Conservation (phyloP, 2,888 invertebrate species). For the Lasioglossum pauxillum region DNA sequence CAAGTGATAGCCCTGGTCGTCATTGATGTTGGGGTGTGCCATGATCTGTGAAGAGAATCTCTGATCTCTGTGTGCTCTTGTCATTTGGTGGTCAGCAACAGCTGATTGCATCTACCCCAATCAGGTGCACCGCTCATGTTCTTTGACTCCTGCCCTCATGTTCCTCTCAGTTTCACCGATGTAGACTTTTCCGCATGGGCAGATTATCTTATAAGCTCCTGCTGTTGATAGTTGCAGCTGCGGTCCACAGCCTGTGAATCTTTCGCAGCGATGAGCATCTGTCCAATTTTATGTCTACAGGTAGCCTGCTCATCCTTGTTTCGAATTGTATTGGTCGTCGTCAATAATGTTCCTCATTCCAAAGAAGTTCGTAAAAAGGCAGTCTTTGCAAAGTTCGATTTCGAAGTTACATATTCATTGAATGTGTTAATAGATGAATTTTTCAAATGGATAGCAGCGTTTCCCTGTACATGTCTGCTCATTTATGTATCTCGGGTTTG, state of each 20-base stretch:
- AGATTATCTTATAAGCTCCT: background rate
- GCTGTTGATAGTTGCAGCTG: background rate
- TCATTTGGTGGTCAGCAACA: conserved; percentile 4
- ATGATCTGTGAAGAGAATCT: background rate
- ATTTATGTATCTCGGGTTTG: background rate
- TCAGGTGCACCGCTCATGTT: conserved; percentile 2
- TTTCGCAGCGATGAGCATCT: background rate
- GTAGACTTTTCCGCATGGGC: background rate
- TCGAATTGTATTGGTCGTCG: background rate
- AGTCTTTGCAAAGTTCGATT: background rate
- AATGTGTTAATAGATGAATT: background rate
- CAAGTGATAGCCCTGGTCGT: background rate
- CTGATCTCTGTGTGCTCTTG: conserved; percentile 5
- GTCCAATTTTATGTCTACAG: background rate
- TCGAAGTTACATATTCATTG: background rate
- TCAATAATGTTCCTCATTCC: background rate
- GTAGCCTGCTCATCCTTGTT: background rate
- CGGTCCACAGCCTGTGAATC: background rate
- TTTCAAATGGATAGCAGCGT: background rate
- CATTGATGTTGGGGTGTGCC: background rate
- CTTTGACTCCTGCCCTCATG: conserved; percentile 1
- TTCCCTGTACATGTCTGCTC: background rate
- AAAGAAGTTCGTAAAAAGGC: background rate
- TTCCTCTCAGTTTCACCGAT: background rate
- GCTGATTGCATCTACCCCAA: conserved; percentile 7